Conservation (phyloP, 1,140 invertebrate genomes). For the Heliconius hermathena region DNA sequence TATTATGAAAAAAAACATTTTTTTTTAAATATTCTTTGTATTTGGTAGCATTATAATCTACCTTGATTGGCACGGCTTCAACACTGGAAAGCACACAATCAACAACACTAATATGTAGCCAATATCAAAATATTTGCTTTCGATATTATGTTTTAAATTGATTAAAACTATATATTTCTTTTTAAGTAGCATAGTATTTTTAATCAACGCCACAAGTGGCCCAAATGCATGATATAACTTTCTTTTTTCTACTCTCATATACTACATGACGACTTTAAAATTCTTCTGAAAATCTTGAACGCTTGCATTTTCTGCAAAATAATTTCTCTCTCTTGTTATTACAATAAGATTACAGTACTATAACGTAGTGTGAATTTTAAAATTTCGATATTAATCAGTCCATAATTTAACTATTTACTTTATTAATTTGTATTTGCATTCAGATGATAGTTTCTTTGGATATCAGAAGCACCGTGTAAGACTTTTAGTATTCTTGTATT, state of each 20-base stretch:
- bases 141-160: slow-evolving; percentile 33
- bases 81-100: slow-evolving; percentile 63
- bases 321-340: slow-evolving; percentile 22
- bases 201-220: slow-evolving; percentile 40
- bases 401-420: slow-evolving; percentile 61
- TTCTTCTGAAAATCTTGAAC: slow-evolving; percentile 48
- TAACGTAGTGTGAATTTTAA: slow-evolving; percentile 23
- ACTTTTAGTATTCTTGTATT: slow-evolving; percentile 46
- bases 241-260: slow-evolving; percentile 46
- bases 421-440: slow-evolving; percentile 64
- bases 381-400: slow-evolving; percentile 33
- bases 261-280: slow-evolving; percentile 37
- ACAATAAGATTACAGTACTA: slow-evolving; percentile 13
- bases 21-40: slow-evolving; percentile 23
- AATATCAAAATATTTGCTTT: slow-evolving; percentile 63
- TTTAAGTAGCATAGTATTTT: slow-evolving; percentile 43
- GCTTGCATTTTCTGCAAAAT: slow-evolving; percentile 58
- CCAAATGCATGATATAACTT: slow-evolving; percentile 52
- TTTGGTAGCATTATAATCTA: slow-evolving; percentile 64
- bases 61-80: slow-evolving; percentile 70
- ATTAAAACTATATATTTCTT: slow-evolving; percentile 25
- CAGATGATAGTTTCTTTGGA: slow-evolving; percentile 72
- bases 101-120: slow-evolving; percentile 46
- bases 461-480: slow-evolving; percentile 73
- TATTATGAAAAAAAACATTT: neutral